A percentile compares a stretch with the other conserved stretches of the same genome.
phyloP scores from a whole-genome alignment of 2,113 vertebrate genomes.

The Sturnira hondurensis region DNA sequence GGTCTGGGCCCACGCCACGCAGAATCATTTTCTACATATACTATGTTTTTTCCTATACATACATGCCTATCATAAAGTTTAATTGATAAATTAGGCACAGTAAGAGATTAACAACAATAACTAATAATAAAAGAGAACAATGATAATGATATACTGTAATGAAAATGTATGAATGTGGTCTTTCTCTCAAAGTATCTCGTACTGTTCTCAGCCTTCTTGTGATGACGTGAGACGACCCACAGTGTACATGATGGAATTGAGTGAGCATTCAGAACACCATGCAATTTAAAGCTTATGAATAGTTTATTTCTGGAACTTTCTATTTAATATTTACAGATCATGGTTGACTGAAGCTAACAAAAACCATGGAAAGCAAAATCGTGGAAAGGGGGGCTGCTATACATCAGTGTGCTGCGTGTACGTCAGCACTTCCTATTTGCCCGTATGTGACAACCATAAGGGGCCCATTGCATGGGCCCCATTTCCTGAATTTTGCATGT shows the following conservation, averaged over 20 bases:
- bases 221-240: not conserved
- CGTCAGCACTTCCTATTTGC: not conserved
- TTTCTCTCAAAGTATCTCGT: not conserved
- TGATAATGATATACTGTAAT: not conserved
- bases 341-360: not conserved
- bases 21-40: not conserved
- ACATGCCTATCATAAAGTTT: not conserved
- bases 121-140: not conserved
- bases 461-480: not conserved
- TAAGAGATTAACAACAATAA: too few species aligned
- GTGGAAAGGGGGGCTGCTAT: not conserved
- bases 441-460: not conserved
- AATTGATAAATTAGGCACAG: not conserved
- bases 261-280: not conserved
- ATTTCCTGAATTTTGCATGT: not conserved
- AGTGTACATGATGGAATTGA: not conserved
- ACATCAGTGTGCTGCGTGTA: not conserved
- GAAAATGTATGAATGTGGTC: not conserved
- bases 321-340: not conserved
- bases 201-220: not conserved
- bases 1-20: too few species aligned
- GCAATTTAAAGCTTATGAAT: not conserved
- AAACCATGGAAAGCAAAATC: not conserved
- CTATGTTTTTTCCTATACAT: not conserved
- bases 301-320: not conserved